Evolutionary conservation across 2,888 invertebrate genomes (phyloP).

Genomic region (Alcis repandata): DNA sequence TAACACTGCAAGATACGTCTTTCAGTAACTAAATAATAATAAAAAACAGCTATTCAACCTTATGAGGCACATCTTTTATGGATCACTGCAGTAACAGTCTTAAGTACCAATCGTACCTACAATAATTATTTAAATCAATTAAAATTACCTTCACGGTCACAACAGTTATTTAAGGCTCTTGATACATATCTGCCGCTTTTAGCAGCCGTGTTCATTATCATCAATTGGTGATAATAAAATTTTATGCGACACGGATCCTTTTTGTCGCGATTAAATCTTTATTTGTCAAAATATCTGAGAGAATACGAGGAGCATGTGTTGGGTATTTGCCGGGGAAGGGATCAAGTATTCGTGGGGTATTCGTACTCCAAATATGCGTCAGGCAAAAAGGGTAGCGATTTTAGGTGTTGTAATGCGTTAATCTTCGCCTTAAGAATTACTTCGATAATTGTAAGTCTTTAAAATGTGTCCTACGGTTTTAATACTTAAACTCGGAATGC

Average conservation of each 20-base stretch:
- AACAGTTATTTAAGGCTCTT: conserved; percentile 10
- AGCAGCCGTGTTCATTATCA: conserved; percentile 50
- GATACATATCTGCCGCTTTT: conserved; percentile 19
- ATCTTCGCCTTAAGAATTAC: background rate
- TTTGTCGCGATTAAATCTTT: conserved; percentile 22
- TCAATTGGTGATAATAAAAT: conserved; percentile 33
- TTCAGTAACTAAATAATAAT: too few species aligned
- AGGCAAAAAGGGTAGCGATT: conserved; percentile 1
- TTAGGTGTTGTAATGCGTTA: background rate
- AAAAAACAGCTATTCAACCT: too few species aligned
- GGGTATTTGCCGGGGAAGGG: background rate
- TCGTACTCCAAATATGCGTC: background rate
- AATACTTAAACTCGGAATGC: too few species aligned
- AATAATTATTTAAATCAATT: conserved; percentile 3
- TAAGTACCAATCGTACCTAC: background rate
- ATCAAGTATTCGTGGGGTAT: background rate
- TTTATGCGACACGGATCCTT: conserved; percentile 25
- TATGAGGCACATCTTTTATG: too few species aligned
- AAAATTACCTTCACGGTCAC: conserved; percentile 9
- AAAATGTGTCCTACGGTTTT: too few species aligned
- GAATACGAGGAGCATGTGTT: background rate
- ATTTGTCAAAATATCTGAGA: conserved; percentile 21
- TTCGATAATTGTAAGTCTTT: background rate
- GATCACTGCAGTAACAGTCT: too few species aligned
- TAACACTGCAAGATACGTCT: too few species aligned